Conservation (phyloP, 2,797 vertebrate genomes). For the Pangasius krempfi region DNA sequence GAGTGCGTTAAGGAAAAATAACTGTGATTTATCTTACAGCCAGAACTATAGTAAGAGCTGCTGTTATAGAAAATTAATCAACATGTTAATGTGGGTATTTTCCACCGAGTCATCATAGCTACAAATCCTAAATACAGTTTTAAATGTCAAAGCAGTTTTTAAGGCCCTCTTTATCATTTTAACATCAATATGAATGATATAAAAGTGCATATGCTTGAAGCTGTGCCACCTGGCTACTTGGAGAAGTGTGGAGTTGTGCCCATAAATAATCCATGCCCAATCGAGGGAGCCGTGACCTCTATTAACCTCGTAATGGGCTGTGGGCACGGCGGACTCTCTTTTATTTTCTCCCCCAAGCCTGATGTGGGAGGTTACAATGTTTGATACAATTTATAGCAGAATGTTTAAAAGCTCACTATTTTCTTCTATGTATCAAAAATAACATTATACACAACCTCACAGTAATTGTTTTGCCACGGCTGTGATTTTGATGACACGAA, state of each 20-base stretch:
- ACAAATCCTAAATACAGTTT: background rate
- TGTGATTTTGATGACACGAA: background rate
- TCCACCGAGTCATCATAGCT: background rate
- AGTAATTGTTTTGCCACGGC: background rate
- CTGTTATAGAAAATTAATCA: background rate
- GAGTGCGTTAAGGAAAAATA: background rate
- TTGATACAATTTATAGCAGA: background rate
- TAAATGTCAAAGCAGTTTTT: background rate
- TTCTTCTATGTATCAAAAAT: background rate
- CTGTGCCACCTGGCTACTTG: slow-evolving; percentile 12
- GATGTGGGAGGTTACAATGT: background rate
- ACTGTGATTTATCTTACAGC: background rate
- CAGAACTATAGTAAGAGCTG: background rate
- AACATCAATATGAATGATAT: background rate
- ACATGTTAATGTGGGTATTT: background rate
- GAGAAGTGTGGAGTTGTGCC: slow-evolving; percentile 1
- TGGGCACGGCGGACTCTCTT: slow-evolving; percentile 3
- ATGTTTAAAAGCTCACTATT: background rate
- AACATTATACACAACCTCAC: background rate
- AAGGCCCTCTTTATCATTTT: background rate
- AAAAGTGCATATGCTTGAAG: background rate
- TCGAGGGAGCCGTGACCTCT: slow-evolving; percentile 33
- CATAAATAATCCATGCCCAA: slow-evolving; percentile 29
- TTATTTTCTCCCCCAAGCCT: slow-evolving; percentile 20
- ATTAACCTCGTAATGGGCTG: slow-evolving; percentile 53